Evolutionary conservation across 1,140 invertebrate genomes (phyloP).

Genomic region (Trigoniulus corallinus): DNA sequence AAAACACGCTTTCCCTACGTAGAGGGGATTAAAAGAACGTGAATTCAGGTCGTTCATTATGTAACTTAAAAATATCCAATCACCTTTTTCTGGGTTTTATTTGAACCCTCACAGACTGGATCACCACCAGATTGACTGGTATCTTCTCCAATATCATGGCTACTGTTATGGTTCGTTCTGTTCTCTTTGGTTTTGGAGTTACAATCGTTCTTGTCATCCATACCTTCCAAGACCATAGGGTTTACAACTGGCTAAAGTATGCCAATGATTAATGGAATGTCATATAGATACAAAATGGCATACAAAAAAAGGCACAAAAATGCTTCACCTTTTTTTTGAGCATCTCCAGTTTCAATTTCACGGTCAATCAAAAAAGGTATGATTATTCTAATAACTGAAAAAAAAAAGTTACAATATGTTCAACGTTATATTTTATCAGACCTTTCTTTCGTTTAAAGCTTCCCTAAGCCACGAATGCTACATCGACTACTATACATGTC

Average conservation of each 20-base stretch:
- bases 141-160: not conserved
- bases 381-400: too few species aligned
- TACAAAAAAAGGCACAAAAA: too few species aligned
- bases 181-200: not conserved
- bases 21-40: conserved; percentile 1
- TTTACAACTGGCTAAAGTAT: not conserved
- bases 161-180: not conserved
- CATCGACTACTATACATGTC: too few species aligned
- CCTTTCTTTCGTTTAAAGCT: too few species aligned
- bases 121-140: not conserved
- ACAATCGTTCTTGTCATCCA: not conserved
- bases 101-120: not conserved
- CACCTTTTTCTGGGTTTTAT: not conserved
- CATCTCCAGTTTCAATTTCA: too few species aligned
- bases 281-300: too few species aligned
- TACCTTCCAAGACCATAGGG: not conserved
- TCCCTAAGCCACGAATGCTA: too few species aligned
- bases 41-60: not conserved
- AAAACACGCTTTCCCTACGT: not conserved
- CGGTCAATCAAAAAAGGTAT: too few species aligned
- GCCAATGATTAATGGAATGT: too few species aligned
- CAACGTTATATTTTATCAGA: too few species aligned
- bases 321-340: too few species aligned
- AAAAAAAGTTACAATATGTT: too few species aligned
- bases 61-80: not conserved